A percentile compares a stretch with the other conserved stretches of the same genome.
Conservation (phyloP, 2,797 vertebrate genomes). For the Takifugu rubripes region DNA sequence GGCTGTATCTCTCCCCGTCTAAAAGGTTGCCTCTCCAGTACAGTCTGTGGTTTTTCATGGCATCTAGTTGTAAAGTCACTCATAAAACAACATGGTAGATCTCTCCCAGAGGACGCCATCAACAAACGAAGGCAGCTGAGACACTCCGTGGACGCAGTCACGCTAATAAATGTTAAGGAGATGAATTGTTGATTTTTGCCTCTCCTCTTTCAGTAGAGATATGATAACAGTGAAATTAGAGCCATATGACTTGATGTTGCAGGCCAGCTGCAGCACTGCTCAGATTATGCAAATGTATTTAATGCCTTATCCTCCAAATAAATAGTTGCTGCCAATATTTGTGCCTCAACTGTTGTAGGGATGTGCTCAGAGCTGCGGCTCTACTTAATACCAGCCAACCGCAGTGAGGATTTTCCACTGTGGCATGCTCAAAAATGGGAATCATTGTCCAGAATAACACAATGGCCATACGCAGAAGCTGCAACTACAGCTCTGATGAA, state of each 20-base stretch:
- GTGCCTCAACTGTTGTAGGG: conserved; percentile 24
- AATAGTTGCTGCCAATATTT: conserved; percentile 51
- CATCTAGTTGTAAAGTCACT: conserved; percentile 39
- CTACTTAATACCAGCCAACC: conserved; percentile 24
- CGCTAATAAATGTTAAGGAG: conserved; percentile 52
- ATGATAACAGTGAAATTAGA: conserved; percentile 56
- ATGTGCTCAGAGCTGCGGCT: conserved; percentile 28
- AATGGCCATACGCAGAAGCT: conserved; percentile 45
- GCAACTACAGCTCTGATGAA: conserved; percentile 50
- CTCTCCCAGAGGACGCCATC: conserved; percentile 45
- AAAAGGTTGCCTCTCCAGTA: conserved; percentile 35
- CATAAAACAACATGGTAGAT: conserved; percentile 50
- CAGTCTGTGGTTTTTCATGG: conserved; percentile 31
- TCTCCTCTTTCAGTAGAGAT: conserved; percentile 43
- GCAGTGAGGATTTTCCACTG: conserved; percentile 34
- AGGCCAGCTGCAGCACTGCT: conserved; percentile 51
- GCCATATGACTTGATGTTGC: conserved; percentile 42
- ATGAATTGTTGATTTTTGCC: conserved; percentile 42
- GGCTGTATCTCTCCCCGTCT: conserved; percentile 49
- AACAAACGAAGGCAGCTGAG: conserved; percentile 46
- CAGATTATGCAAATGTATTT: conserved; percentile 66
- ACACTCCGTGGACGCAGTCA: conserved; percentile 34
- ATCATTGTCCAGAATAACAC: conserved; percentile 33
- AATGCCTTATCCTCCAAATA: conserved; percentile 60
- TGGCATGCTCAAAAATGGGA: conserved; percentile 52